Percentiles rank a stretch among this genome's conserved stretches.
These are phyloP conservation scores for Phodopus roborovskii DNA, from an alignment of 2,113 vertebrate species.

Conservation along the genomic window DNA sequence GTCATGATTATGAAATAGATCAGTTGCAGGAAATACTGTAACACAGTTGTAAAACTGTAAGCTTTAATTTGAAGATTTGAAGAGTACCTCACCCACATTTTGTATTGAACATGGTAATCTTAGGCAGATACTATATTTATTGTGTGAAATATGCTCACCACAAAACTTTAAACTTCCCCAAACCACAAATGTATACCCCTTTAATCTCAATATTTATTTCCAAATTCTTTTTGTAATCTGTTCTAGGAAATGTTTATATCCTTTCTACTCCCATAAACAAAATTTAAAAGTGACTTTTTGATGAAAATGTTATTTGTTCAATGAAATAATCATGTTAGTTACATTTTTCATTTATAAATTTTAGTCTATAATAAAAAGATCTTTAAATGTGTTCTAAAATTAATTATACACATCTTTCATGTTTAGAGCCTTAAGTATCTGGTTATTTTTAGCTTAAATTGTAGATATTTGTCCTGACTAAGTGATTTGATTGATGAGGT, in stretches of 20 bases:
- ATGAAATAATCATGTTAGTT: background rate
- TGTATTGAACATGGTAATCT: background rate
- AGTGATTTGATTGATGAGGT: conserved; percentile 23
- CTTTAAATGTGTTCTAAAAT: conserved; percentile 26
- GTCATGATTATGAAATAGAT: background rate
- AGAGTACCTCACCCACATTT: background rate
- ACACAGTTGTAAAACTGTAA: background rate
- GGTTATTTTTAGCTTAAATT: conserved; percentile 41
- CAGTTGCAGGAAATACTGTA: background rate
- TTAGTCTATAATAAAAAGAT: background rate
- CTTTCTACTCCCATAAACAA: background rate
- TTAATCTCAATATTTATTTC: conserved; percentile 1
- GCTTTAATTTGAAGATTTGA: background rate
- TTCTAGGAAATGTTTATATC: background rate
- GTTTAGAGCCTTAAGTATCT: conserved; percentile 1
- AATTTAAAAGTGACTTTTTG: background rate
- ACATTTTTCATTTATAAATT: background rate
- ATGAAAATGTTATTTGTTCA: background rate
- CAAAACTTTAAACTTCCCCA: background rate
- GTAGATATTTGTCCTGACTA: background rate
- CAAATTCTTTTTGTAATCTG: background rate
- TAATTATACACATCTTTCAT: background rate
- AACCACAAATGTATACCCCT: background rate
- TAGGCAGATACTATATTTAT: background rate
- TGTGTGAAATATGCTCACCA: conserved; percentile 1